These are phyloP conservation scores for Mola mola DNA, from an alignment of 2,113 vertebrate genomes.

Conservation along the genomic window DNA sequence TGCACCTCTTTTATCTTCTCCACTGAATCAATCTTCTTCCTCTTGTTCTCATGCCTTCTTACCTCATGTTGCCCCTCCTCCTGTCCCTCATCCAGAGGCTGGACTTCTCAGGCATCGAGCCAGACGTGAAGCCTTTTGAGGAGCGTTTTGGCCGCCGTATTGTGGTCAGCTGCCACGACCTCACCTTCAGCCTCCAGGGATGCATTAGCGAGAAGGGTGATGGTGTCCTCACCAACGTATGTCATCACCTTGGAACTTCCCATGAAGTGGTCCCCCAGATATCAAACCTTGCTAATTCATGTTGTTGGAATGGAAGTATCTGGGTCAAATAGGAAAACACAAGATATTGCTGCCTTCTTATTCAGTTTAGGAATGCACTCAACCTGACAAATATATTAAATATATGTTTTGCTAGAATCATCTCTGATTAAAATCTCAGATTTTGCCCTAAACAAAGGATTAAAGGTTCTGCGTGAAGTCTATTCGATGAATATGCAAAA, in stretches of 20 bases:
- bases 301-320: too few relatives aligned
- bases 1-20: constrained; percentile 34
- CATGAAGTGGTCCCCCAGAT: too few relatives aligned
- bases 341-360: too few relatives aligned
- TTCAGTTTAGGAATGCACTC: too few relatives aligned
- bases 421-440: too few relatives aligned
- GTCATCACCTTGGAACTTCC: constrained; percentile 16
- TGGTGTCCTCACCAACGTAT: constrained; percentile 88
- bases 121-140: constrained; percentile 94
- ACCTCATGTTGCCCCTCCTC: not conserved
- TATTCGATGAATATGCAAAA: constrained; percentile 1
- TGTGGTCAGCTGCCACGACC: constrained; percentile 90
- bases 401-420: too few relatives aligned
- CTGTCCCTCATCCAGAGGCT: constrained; percentile 82
- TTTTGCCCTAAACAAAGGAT: not conserved
- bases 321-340: too few relatives aligned
- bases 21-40: not conserved
- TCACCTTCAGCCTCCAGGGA: constrained; percentile 91
- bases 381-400: too few relatives aligned
- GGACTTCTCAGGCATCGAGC: constrained; percentile 96
- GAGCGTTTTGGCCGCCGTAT: constrained; percentile 91
- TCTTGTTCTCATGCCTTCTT: too few relatives aligned
- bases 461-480: not conserved
- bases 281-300: too few relatives aligned
- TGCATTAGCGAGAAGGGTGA: constrained; percentile 87